Evolutionary conservation across 2,113 vertebrate species (phyloP).

Genomic region (Piliocolobus tephrosceles): DNA sequence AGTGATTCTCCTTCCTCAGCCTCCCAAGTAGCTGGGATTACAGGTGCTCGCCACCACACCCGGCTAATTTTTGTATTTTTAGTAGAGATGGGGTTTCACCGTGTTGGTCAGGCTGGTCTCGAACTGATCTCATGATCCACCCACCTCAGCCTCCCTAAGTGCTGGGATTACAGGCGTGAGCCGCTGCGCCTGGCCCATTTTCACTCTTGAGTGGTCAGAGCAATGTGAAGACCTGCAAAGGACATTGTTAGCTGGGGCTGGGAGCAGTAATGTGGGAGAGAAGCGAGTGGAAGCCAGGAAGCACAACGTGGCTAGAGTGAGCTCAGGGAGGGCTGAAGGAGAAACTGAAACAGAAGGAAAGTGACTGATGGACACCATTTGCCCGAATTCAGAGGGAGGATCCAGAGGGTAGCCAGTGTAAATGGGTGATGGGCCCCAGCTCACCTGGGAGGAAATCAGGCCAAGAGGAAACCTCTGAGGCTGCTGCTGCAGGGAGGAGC

Average conservation of each 20-base stretch:
- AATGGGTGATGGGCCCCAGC: not conserved
- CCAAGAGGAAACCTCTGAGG: not conserved
- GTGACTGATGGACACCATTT: not conserved
- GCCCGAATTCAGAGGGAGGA: not conserved
- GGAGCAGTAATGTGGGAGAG: not conserved
- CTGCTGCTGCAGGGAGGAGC: not conserved
- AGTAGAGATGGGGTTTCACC: no score
- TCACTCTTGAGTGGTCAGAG: not conserved
- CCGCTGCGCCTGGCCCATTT: not conserved
- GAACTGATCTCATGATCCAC: no score
- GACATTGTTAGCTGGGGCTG: not conserved
- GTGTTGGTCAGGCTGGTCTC: no score
- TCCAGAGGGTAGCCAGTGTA: not conserved
- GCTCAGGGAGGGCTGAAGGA: not conserved
- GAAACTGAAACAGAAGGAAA: not conserved
- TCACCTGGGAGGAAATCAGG: not conserved
- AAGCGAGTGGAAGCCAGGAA: not conserved
- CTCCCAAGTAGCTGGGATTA: no score
- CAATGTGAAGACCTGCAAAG: not conserved
- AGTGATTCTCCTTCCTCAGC: no score
- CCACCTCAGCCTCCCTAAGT: no score
- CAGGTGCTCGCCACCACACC: no score
- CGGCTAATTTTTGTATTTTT: no score
- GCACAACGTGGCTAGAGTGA: not conserved
- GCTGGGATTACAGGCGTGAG: no score